phyloP scores from a whole-genome alignment of 2,888 invertebrate species.

The Pogonocherus hispidulus region DNA sequence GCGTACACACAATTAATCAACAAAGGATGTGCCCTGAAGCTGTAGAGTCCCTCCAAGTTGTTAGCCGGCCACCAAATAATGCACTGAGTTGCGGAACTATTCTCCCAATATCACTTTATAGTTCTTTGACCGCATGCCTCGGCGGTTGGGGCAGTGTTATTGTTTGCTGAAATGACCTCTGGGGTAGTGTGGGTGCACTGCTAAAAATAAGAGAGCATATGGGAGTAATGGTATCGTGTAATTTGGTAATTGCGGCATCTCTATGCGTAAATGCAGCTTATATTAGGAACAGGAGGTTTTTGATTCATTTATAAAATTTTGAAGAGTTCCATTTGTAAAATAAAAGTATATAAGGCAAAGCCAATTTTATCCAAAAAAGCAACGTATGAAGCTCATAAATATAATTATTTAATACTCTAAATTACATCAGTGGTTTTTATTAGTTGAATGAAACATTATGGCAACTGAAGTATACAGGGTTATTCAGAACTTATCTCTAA shows the following conservation, averaged over 20 bases:
- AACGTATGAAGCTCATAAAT: too few species aligned
- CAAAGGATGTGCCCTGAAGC: conserved; percentile 52
- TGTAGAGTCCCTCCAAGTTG: conserved; percentile 49
- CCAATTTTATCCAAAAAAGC: too few species aligned
- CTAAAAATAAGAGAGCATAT: not conserved
- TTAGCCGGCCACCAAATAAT: conserved; percentile 59
- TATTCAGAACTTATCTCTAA: too few species aligned
- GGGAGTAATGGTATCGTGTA: not conserved
- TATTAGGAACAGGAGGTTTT: too few species aligned
- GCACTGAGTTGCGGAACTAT: conserved; percentile 61
- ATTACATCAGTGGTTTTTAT: too few species aligned
- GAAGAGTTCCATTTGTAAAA: too few species aligned
- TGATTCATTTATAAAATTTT: too few species aligned
- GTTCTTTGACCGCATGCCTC: conserved; percentile 59
- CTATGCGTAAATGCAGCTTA: too few species aligned
- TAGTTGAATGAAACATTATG: too few species aligned
- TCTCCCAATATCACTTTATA: conserved; percentile 61
- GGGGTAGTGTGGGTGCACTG: conserved; percentile 40
- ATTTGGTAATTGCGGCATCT: conserved; percentile 9
- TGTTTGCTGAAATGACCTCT: conserved; percentile 60
- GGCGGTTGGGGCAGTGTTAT: conserved; percentile 57
- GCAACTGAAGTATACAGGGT: too few species aligned
- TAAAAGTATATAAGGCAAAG: too few species aligned
- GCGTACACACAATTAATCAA: conserved; percentile 61
- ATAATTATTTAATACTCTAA: too few species aligned